Evolutionary conservation across 2,797 vertebrate genomes (phyloP), one percentile per base, ranked within the genome.

Genomic region (Clarias laeviceps): DNA sequence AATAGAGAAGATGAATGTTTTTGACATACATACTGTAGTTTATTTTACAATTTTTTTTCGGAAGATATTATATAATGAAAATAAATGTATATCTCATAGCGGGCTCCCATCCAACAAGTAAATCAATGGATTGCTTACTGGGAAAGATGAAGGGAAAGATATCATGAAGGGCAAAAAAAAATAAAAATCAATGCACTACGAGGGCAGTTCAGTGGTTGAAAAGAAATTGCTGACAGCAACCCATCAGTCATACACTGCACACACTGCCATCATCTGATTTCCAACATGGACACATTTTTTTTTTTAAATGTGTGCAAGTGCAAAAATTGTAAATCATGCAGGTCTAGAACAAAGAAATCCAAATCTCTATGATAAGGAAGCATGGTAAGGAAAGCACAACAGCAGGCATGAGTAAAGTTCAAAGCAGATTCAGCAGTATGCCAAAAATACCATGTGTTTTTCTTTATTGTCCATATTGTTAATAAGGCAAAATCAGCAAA

Each of bases 161-260:
- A 64, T 74, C 68, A 83, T 68, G 37, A 83, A 66, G 84, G 77
- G 37, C n/a, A 73, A 81, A 89, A 88, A 80, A 59, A 68, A 84
- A 89, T 87, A n/a, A 80, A 61, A 80, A 90, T 89, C 88, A 70
- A 90, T 89, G 27, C 37, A 57, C n/a, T 76, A 73, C 15, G 24
- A 84, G 18, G 34, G 54, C 22, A 77, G n/a, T 29, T 76, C 68
- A 14, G 37, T 50, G 40, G 61, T n/a, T 76, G 27, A 83, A 89
- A 84, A 84, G 50, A 50, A 50, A 12, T 68, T 88, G 87, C 82
- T 88, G 84, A 86, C 2, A 62, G 32, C 66, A 66, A 34, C 82
- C 70, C 12, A n/a, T 17, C 22, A 73, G 54, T 79, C 59, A 83
- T 72, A 80, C 40, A 57, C 54, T 83, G 64, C 45, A 85, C 78